These are phyloP conservation scores for Coturnix japonica DNA, from an alignment of 2,113 vertebrate species.

Conservation along the genomic window DNA sequence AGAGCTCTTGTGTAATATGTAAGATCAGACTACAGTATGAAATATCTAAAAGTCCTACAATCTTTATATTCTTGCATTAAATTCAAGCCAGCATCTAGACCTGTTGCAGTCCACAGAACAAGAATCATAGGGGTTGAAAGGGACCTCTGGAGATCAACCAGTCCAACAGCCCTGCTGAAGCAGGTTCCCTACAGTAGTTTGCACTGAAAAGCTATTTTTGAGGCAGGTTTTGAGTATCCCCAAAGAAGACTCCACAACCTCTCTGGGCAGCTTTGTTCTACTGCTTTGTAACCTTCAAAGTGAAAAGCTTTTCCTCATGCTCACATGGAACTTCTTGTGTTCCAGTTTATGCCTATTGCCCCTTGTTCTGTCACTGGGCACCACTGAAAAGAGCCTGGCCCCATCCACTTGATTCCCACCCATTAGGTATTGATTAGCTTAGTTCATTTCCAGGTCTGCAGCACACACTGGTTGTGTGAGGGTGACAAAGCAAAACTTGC, in stretches of 20 bases:
- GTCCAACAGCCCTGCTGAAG: background rate
- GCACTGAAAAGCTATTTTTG: no score
- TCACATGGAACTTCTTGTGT: background rate
- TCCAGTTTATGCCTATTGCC: background rate
- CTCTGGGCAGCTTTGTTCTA: background rate
- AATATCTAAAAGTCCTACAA: background rate
- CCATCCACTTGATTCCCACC: background rate
- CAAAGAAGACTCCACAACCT: background rate
- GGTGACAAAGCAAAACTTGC: background rate
- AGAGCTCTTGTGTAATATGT: background rate
- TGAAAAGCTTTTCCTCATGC: background rate
- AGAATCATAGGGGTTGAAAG: background rate
- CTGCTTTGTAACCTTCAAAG: background rate
- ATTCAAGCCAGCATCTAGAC: background rate
- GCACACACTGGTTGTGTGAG: rapidly evolving
- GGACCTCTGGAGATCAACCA: background rate
- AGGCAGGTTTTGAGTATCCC: background rate
- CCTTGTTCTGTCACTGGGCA: no score
- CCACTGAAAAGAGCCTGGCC: background rate
- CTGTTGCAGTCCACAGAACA: background rate
- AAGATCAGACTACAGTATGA: background rate
- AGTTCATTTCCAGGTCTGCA: background rate
- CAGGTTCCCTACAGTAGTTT: background rate
- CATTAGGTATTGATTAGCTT: background rate
- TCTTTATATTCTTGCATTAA: background rate